Evolutionary conservation across 2,797 vertebrate species (phyloP).

Genomic region (Tolypeutes matacus): DNA sequence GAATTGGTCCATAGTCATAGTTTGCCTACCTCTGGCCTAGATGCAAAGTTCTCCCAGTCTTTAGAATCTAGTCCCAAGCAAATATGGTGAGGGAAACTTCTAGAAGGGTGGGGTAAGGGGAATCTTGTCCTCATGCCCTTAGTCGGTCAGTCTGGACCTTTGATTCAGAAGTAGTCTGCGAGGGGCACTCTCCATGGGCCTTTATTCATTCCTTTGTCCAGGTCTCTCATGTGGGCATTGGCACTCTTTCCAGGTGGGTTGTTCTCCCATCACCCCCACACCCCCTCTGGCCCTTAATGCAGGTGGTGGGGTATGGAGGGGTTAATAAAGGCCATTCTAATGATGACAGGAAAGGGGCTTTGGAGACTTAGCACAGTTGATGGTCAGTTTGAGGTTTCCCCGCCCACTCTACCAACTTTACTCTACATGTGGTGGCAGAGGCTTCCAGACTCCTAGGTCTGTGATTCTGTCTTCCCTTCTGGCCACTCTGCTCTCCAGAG

Average conservation of each 20-base stretch:
- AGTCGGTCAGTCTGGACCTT: background rate
- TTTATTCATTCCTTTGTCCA: background rate
- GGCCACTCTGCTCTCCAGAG: background rate
- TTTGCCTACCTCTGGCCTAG: background rate
- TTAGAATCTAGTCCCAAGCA: background rate
- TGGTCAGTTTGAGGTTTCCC: slow-evolving; percentile 64
- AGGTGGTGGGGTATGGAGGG: fast-evolving
- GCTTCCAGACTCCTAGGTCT: slow-evolving; percentile 90
- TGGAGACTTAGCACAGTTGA: background rate
- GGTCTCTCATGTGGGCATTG: background rate
- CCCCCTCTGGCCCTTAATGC: background rate
- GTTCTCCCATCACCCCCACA: no score
- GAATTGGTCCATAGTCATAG: background rate
- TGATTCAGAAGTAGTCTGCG: background rate
- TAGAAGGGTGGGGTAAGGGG: background rate
- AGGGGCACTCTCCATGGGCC: background rate
- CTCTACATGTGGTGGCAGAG: slow-evolving; percentile 77
- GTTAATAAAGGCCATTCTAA: background rate
- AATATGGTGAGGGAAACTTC: background rate
- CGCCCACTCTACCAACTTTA: slow-evolving; percentile 80
- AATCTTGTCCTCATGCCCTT: background rate
- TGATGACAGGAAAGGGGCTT: background rate
- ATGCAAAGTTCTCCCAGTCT: background rate
- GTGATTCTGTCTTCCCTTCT: slow-evolving; percentile 79
- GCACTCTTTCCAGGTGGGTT: background rate